A percentile compares a stretch with the other conserved stretches of the same genome.
Conservation (phyloP, 37 sponge, comb jelly and placozoan species). For the Cladorhizidae sp. region DNA sequence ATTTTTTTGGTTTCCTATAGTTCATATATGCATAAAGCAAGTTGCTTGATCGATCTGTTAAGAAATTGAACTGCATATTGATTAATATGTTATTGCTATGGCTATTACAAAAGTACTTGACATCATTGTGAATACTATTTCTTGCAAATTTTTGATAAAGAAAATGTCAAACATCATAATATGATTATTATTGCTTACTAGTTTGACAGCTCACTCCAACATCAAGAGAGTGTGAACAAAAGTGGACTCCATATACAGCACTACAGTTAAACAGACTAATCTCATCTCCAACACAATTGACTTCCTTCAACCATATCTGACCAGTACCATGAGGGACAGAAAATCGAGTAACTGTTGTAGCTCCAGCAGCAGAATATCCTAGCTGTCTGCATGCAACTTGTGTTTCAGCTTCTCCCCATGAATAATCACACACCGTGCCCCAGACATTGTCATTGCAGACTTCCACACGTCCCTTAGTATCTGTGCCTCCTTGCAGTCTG, state of each 20-base stretch:
- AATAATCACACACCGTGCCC: constrained; percentile 1
- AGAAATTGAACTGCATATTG: no score
- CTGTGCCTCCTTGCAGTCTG: neutral
- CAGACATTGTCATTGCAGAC: neutral
- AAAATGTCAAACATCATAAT: neutral
- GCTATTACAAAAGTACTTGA: no score
- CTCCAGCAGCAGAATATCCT: neutral
- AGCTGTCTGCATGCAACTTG: constrained; percentile 6
- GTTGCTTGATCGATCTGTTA: no score
- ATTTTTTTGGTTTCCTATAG: no score
- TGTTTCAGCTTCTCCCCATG: neutral
- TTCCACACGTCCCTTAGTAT: neutral
- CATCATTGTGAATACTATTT: no score
- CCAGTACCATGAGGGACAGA: constrained; percentile 14
- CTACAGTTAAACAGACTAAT: neutral
- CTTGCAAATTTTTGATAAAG: no score
- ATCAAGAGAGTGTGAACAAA: constrained; percentile 4
- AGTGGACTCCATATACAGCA: neutral
- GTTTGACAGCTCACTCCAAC: constrained; percentile 45
- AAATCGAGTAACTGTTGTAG: neutral
- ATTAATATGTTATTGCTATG: no score
- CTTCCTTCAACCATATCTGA: neutral
- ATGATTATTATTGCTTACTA: neutral
- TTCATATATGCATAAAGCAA: no score
- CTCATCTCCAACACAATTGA: neutral